phyloP scores from a whole-genome alignment of 2,888 invertebrate species.

The Lepidonotus clava region DNA sequence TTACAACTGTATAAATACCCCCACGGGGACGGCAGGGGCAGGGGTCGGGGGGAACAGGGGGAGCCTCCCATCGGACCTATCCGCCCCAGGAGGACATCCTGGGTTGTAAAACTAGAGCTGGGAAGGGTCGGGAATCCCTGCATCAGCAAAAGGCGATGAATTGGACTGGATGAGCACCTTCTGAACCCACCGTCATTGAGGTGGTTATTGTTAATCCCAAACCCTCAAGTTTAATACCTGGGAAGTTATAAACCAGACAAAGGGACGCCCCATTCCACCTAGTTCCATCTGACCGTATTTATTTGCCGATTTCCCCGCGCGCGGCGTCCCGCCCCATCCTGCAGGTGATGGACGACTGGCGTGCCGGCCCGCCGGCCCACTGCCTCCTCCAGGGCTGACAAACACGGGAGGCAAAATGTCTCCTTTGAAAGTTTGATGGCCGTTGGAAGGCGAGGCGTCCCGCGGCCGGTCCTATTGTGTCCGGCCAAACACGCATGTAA shows the following conservation, averaged over 20 bases:
- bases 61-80: neutral
- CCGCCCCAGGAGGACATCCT: no score
- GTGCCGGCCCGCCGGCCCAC: neutral
- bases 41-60: neutral
- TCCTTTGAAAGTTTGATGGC: conserved; percentile 47
- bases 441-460: neutral
- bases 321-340: neutral
- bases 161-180: no score
- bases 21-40: neutral
- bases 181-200: no score
- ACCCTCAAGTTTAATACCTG: no score
- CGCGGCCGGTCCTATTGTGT: neutral
- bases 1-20: neutral
- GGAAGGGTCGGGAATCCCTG: no score
- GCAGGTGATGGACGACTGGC: neutral
- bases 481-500: conserved; percentile 35
- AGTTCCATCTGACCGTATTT: no score
- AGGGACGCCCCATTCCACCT: no score
- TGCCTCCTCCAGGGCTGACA: neutral
- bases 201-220: no score
- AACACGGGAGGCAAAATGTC: conserved; percentile 13
- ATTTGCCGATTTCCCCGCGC: neutral
- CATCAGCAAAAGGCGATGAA: no score
- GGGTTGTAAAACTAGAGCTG: no score
- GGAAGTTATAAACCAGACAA: no score